A percentile compares a stretch with the other conserved stretches of the same genome.
Evolutionary conservation across 2,797 vertebrate genomes (phyloP).

Genomic region (Sebastes cheni): DNA sequence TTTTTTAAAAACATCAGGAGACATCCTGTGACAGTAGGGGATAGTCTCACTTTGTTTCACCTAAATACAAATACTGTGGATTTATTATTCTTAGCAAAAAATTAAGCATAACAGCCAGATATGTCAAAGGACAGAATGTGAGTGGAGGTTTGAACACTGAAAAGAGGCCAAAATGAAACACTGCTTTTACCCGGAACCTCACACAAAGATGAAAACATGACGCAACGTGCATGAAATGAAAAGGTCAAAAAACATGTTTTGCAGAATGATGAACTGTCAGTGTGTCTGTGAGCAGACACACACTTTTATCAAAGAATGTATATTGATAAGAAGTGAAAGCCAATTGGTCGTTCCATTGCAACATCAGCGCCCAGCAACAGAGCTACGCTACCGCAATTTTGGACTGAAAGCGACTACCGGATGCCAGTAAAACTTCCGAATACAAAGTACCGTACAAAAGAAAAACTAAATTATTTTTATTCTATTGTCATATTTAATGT

Average conservation of each 20-base stretch:
- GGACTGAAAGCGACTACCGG: no score
- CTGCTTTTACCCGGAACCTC: not conserved
- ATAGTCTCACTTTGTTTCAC: not conserved
- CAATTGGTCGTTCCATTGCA: no score
- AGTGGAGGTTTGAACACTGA: not conserved
- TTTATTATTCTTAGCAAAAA: not conserved
- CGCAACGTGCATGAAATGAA: not conserved
- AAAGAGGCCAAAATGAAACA: not conserved
- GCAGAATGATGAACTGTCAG: not conserved
- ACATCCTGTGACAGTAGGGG: not conserved
- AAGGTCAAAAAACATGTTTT: not conserved
- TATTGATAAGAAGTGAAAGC: no score
- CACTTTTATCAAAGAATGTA: no score
- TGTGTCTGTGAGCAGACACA: not conserved
- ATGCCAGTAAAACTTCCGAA: no score
- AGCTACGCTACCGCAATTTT: no score
- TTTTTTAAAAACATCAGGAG: not conserved
- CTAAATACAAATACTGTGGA: not conserved
- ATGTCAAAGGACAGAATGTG: not conserved
- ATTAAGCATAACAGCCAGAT: not conserved
- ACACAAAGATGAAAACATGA: not conserved
- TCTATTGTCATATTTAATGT: no score
- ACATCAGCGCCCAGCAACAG: no score
- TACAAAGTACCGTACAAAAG: no score
- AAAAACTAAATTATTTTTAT: no score